These are phyloP conservation scores for Scrobipalpa atriplicella DNA, from an alignment of 2,888 invertebrate genomes.

Conservation along the genomic window DNA sequence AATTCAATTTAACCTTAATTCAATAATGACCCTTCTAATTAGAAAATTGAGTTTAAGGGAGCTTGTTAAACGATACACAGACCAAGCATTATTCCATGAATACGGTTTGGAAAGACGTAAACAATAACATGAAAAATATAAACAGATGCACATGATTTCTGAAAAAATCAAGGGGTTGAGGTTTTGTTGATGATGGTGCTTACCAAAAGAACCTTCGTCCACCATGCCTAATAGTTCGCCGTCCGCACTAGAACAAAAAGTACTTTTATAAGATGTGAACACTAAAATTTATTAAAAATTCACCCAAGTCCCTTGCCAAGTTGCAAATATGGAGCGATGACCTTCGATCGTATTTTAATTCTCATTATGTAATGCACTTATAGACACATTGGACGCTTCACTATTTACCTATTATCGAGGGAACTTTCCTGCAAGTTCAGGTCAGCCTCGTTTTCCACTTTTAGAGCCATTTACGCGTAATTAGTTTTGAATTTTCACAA, in stretches of 20 bases:
- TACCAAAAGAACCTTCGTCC: slow-evolving; percentile 71
- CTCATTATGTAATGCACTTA: slow-evolving; percentile 66
- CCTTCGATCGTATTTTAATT: slow-evolving; percentile 63
- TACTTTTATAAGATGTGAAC: slow-evolving; percentile 24
- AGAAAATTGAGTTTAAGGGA: slow-evolving; percentile 15
- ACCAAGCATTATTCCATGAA: neutral
- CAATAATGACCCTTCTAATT: slow-evolving; percentile 40
- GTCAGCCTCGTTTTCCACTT: slow-evolving; percentile 78
- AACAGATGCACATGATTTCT: slow-evolving; percentile 5
- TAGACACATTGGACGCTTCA: slow-evolving; percentile 39
- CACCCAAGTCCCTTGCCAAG: slow-evolving; percentile 62
- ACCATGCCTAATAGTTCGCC: slow-evolving; percentile 75
- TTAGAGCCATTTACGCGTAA: slow-evolving; percentile 73
- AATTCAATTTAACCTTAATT: slow-evolving; percentile 63
- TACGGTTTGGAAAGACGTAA: neutral
- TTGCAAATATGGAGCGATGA: slow-evolving; percentile 66
- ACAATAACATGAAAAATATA: slow-evolving; percentile 19
- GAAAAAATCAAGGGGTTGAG: neutral
- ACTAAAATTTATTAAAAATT: slow-evolving; percentile 39
- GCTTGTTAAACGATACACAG: slow-evolving; percentile 17
- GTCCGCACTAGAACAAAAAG: slow-evolving; percentile 70
- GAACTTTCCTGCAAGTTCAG: slow-evolving; percentile 84
- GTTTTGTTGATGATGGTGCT: slow-evolving; percentile 38
- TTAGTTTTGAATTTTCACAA: slow-evolving; percentile 86
- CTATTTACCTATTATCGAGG: slow-evolving; percentile 83